phyloP scores from a whole-genome alignment of 2,888 invertebrate genomes.

The Ramazzottius varieornatus region DNA sequence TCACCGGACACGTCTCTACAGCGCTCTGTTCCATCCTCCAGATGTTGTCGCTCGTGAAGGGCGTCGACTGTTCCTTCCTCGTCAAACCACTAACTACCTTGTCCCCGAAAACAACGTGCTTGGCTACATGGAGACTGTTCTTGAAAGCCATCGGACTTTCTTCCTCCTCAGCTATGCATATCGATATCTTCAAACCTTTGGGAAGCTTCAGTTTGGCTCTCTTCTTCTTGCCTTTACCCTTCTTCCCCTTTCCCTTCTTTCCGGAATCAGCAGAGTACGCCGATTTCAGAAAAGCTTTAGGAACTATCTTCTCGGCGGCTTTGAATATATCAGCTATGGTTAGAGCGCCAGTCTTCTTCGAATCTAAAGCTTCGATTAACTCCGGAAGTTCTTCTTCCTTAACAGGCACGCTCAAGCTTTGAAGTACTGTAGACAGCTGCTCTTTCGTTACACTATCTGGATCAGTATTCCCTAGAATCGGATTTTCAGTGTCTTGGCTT shows the following conservation, averaged over 20 bases:
- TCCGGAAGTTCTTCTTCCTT: not conserved
- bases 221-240: not conserved
- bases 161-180: not conserved
- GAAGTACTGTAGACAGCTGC: not conserved
- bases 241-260: not conserved
- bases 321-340: not conserved
- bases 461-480: too few relatives aligned
- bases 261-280: not conserved
- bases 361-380: not conserved
- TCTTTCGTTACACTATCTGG: not conserved
- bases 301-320: not conserved
- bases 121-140: not conserved
- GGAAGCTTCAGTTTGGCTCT: not conserved
- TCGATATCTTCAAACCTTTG: not conserved
- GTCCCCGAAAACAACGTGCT: not conserved
- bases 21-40: not conserved
- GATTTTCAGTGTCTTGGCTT: too few relatives aligned
- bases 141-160: not conserved
- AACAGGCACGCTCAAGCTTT: not conserved
- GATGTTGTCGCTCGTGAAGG: not conserved
- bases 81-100: not conserved
- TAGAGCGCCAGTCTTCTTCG: not conserved
- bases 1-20: not conserved
- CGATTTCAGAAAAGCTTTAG: not conserved
- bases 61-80: not conserved